Conservation (phyloP, 2,797 vertebrate species). For the Crypturellus tataupa region DNA sequence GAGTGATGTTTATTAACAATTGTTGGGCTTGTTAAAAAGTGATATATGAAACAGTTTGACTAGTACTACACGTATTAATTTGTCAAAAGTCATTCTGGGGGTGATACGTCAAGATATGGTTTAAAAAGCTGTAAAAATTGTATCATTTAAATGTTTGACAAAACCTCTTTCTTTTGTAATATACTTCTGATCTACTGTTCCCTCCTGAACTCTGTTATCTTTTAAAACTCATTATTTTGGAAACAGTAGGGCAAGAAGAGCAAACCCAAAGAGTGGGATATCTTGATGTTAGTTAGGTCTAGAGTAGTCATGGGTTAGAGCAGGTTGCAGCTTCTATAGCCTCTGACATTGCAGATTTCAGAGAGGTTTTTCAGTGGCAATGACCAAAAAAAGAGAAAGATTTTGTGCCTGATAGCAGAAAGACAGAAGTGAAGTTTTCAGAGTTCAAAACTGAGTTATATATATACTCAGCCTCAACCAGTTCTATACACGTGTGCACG, state of each 20-base stretch:
- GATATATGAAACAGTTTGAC: neutral
- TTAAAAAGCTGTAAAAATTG: neutral
- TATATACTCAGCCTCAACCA: fast-evolving
- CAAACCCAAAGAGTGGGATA: fast-evolving
- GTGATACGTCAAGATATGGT: neutral
- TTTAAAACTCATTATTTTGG: neutral
- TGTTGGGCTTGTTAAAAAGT: neutral
- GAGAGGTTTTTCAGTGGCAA: neutral
- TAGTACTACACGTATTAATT: neutral
- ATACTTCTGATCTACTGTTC: neutral
- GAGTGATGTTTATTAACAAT: neutral
- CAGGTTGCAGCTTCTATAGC: neutral
- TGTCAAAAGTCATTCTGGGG: conserved; percentile 12
- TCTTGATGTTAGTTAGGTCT: neutral
- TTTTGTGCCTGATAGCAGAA: neutral
- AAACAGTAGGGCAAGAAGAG: neutral
- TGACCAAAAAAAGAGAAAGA: neutral
- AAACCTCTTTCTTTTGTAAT: neutral
- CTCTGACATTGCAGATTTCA: neutral
- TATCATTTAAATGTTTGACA: neutral
- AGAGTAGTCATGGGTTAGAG: neutral
- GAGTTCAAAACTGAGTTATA: neutral
- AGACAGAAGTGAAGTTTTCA: neutral
- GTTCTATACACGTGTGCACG: neutral
- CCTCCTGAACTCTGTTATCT: neutral